Base-by-base conservation (phyloP, 2,888 invertebrate species). In the Megaustenia siamemsis region DNA sequence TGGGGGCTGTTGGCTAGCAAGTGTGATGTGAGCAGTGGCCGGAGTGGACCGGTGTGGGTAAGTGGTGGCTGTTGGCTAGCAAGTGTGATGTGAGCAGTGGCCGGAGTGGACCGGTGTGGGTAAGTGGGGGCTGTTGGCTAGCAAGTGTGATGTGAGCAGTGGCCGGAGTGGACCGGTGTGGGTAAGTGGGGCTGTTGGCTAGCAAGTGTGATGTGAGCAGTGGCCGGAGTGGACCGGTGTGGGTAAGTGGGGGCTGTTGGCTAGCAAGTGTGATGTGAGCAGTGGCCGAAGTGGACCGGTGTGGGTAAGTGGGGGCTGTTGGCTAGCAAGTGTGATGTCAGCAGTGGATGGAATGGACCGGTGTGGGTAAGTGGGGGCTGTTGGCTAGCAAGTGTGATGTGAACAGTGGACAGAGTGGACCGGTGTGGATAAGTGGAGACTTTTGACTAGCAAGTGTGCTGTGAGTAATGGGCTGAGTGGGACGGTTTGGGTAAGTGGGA, bases 361-460 rank as follows among this genome's bases (percentile, higher is more conserved):
- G 88, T 89, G 12, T 92, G 92, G 92, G 93, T 93, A 88, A 89
- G 90, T 84, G 15, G 6, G n/a, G n/a, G n/a, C n/a, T 93, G 75
- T 90, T 95, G 80, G 94, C 94, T 12, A 93, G 94, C 73, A 94
- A 94, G 90, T 94, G 94, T 88, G 88, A 86, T 53, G 90, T 90
- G 83, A 88, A 90, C 18, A 90, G 88, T 69, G 89, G 90, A 49
- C 89, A 90, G 18, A 83, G 68, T 32, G 79, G 71, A 0, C 91
- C 91, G 32, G 88, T 89, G 12, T 92, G 92, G 92, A 93, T 93
- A 88, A 89, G 90, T 84, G 15, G 6, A n/a, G n/a, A n/a, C n/a
- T n/a, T n/a, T n/a, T n/a, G n/a, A n/a, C n/a, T n/a, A n/a, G n/a
- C n/a, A n/a, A n/a, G n/a, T n/a, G n/a, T n/a, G n/a, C n/a, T n/a